Evolutionary conservation across 2,113 vertebrate species (phyloP).

Genomic region (Urocolius indicus): DNA sequence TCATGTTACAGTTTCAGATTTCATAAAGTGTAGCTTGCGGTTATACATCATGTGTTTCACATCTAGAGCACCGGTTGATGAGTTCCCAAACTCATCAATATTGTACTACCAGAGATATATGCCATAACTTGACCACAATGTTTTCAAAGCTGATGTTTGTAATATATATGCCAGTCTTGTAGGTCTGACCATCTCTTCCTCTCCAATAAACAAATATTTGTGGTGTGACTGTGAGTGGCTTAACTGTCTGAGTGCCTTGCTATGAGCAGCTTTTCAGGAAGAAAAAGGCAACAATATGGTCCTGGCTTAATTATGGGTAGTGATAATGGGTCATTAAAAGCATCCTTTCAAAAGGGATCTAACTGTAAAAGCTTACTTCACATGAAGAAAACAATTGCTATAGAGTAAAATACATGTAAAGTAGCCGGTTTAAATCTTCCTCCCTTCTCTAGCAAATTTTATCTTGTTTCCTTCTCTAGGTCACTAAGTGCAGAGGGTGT

Average conservation of each 20-base stretch:
- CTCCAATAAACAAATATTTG: constrained; percentile 76
- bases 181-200: constrained; percentile 63
- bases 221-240: constrained; percentile 61
- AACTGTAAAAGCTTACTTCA: not conserved
- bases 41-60: constrained; percentile 74
- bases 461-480: not conserved
- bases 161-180: constrained; percentile 33
- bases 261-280: constrained; percentile 23
- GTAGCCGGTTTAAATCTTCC: not conserved
- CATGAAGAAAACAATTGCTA: not conserved
- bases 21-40: constrained; percentile 81
- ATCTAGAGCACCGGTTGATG: constrained; percentile 71
- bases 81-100: constrained; percentile 73
- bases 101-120: constrained; percentile 55
- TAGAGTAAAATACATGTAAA: not conserved
- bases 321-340: not conserved
- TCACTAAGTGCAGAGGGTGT: not conserved
- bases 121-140: constrained; percentile 48
- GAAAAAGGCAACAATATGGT: not conserved
- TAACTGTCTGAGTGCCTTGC: constrained; percentile 58
- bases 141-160: constrained; percentile 73
- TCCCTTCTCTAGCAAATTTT: not conserved
- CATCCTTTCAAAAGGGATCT: not conserved
- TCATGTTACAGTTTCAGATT: constrained; percentile 87
- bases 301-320: constrained; percentile 2